Evolutionary conservation across 2,888 invertebrate species (phyloP), one percentile per base, ranked within the genome.

Genomic region (Eilema caniola): DNA sequence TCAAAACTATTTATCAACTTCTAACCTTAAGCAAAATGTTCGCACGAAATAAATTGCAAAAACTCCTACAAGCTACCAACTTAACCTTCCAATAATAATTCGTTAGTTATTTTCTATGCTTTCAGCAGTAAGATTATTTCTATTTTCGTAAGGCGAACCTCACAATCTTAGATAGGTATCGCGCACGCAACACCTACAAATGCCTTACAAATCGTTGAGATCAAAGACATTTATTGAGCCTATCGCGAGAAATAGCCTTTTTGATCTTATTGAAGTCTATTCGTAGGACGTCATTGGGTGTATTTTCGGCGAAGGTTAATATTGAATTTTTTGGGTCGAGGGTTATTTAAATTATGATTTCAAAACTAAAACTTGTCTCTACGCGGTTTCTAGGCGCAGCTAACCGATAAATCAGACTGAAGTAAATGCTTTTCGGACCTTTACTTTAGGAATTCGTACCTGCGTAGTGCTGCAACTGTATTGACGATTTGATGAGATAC

Each of bases 141-240:
- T 83, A 79, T 83, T 82, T 82, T 71, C 57, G 81, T 72, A 77
- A 68, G 63, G 75, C 75, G 68, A 73, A 68, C 62, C 68, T 70
- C 61, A 64, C 71, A 62, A 83, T 81, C 79, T 74, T 0, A 63
- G 82, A 83, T 82, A 73, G 64, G 53, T 71, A 81, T 83, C 83
- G 62, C 41, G 73, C 82, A 82, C 80, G 82, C 77, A 81, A 78
- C 74, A 75, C 72, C 77, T 74, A 53, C 53, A 53, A 53, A 76
- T 77, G 80, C 79, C 73, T 82, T 79, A 80, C 77, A 78, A 74
- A 74, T 74, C 73, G 65, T 67, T 71, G 77, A 81, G 77, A 81
- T 82, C 81, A 80, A 78, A 76, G 76, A 66, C 71, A 69, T 69
- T 74, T 70, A 73, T 67, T 69, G 69, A 74, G 74, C 68, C 70